Percentiles rank a stretch among this genome's conserved stretches.
These are phyloP conservation scores for Oenanthe melanoleuca DNA, from an alignment of 2,113 vertebrate genomes.

Conservation along the genomic window DNA sequence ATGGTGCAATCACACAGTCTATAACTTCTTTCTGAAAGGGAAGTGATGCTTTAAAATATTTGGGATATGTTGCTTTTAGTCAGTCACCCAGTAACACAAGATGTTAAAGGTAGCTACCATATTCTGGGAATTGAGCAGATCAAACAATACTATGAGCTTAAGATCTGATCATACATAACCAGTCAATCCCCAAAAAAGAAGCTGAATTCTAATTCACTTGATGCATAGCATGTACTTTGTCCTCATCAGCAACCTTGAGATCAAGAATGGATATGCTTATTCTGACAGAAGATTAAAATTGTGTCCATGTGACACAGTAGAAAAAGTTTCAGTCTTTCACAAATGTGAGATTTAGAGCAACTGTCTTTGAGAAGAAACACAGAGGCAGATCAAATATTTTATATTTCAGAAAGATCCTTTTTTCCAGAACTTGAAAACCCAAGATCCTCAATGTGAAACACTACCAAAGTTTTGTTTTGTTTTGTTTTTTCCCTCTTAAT, in stretches of 20 bases:
- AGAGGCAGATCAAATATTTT: background rate
- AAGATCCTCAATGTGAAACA: background rate
- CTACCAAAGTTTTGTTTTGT: background rate
- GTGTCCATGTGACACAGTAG: background rate
- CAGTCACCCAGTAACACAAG: background rate
- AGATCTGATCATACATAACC: background rate
- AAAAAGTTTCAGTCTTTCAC: background rate
- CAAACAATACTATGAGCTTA: background rate
- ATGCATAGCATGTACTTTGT: background rate
- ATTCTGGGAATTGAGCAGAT: background rate
- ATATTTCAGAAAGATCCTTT: background rate
- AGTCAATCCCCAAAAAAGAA: background rate
- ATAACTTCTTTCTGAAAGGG: background rate
- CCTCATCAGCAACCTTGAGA: background rate
- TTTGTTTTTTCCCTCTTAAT: background rate
- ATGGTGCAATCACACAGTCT: accelerated
- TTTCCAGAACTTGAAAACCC: background rate
- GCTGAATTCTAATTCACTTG: background rate
- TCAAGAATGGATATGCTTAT: background rate
- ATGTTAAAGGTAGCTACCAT: background rate
- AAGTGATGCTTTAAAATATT: background rate
- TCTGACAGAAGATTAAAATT: background rate
- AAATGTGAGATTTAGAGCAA: background rate
- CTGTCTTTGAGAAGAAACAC: background rate
- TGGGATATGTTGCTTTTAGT: background rate